Evolutionary conservation across 2,113 vertebrate species (phyloP), one percentile per base, ranked within the genome.

Genomic region (Colinus virginianus): DNA sequence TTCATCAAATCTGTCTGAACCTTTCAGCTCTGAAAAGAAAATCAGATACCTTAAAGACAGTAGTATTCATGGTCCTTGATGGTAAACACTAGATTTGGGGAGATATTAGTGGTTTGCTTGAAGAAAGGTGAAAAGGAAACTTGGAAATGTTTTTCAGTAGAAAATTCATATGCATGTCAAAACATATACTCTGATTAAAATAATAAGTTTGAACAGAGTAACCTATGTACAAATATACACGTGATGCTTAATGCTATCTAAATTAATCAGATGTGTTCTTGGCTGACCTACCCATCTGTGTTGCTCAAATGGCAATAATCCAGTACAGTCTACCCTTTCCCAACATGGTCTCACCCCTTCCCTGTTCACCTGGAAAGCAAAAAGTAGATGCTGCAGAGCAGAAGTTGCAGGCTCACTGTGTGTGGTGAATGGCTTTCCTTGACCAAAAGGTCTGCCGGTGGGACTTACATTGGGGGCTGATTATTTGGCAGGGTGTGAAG

Each of bases 201-300:
- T 38, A 43, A 6, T 48, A 63, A 83, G 72, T 4, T 13, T 14
- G 40, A 71, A 34, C 36, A 22, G 8, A 82, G 6, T 18, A 28
- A 56, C 20, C 12, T 56, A n/a, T 0, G 2, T 5, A 12, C 5
- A 79, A 36, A 81, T 2, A 3, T 6, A 63, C 13, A 64, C 2
- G 9, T 11, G 32, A 58, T 77, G 42, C 19, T 79, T 28, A n/a
- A 4, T 30, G 53, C 11, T 7, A 9, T n/a, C 10, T 48, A 74
- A 80, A 78, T 64, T 75, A 80, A 71, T 45, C 11, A 67, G 30
- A 46, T 7, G 13, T 30, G 2, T 12, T 40, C 15, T 15, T 4
- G 7, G 38, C 42, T 68, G 40, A 67, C 18, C 13, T 40, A 6
- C 15, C 46, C 4, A 11, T 13, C 63, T 66, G 7, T 28, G 15